phyloP scores from a whole-genome alignment of 1,140 invertebrate genomes.

The Camponotus floridanus region DNA sequence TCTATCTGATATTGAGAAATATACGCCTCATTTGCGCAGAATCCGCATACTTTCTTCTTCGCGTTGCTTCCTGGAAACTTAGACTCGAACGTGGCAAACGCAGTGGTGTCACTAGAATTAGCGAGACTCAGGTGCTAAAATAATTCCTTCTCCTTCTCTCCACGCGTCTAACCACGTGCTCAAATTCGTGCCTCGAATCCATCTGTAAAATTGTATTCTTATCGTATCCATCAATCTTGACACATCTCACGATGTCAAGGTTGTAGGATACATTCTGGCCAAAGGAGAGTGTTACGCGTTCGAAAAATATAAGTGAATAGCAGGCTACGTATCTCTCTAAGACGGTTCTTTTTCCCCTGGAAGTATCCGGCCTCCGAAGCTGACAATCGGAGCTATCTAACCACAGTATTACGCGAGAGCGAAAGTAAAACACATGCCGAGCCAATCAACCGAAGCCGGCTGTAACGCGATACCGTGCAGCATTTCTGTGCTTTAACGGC shows the following conservation, averaged over 20 bases:
- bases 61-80: not conserved
- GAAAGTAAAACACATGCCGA: conserved; percentile 50
- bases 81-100: not conserved
- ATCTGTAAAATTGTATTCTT: conserved; percentile 5
- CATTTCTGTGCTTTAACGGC: conserved; percentile 58
- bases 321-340: not conserved
- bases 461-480: conserved; percentile 43
- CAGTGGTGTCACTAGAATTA: conserved; percentile 50
- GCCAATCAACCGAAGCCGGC: conserved; percentile 56
- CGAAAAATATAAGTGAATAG: conserved; percentile 10
- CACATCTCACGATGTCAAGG: conserved; percentile 40
- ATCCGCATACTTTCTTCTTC: not conserved
- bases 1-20: not conserved
- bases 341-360: not conserved
- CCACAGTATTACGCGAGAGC: conserved; percentile 15
- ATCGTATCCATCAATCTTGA: conserved; percentile 58
- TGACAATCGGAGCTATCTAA: conserved; percentile 31
- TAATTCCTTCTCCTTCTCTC: conserved; percentile 21
- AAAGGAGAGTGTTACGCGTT: not conserved
- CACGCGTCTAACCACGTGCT: not conserved
- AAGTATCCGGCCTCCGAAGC: not conserved
- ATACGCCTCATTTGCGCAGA: not conserved
- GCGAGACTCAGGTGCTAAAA: not conserved
- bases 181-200: not conserved
- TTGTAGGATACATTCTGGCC: conserved; percentile 5